Evolutionary conservation across 2,113 vertebrate genomes (phyloP), one percentile per base, ranked within the genome.

Genomic region (Casuarius casuarius): DNA sequence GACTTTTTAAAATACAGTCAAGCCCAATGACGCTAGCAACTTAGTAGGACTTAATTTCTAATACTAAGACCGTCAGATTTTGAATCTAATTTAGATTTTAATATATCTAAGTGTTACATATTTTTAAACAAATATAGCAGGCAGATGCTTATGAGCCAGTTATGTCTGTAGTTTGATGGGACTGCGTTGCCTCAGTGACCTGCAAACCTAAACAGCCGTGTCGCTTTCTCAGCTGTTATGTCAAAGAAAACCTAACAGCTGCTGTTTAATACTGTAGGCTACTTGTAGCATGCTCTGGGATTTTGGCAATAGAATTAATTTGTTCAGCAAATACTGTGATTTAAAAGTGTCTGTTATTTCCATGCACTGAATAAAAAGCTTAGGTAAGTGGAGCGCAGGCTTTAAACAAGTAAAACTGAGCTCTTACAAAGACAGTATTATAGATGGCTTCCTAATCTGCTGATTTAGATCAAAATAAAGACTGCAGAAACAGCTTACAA

Each of bases 181-280:
- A 94, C 84, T 94, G 92, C 92, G 83, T 97, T 93, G 91, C 93
- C 93, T 80, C 78, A 89, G 79, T 68, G 92, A 96, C 93, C 92
- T 96, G 94, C 96, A 89, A 95, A 94, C 92, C 76, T 89, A 91
- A 96, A 91, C 88, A 25, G 61, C 88, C 76, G 86, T 94, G 97
- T 98, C 97, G 97, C 97, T 98, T 97, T 98, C 97, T 98, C 98
- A 99, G 98, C 98, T 99, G 98, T 98, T 98, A 89, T 96, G 84
- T 97, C 93, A 93, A 95, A 95, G 96, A 85, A 97, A 96, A 85
- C 85, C 77, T 78, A 97, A 94, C 98, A 98, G 98, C 98, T 98
- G 98, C 96, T 97, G 58, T 83, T 84, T 96, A 29, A 61, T 89
- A 82, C 96, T 92, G 88, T 93, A 87, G 95, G 92, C 95, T 96